Conservation (phyloP, 2,888 invertebrate genomes). For the Teleiodes luculella region DNA sequence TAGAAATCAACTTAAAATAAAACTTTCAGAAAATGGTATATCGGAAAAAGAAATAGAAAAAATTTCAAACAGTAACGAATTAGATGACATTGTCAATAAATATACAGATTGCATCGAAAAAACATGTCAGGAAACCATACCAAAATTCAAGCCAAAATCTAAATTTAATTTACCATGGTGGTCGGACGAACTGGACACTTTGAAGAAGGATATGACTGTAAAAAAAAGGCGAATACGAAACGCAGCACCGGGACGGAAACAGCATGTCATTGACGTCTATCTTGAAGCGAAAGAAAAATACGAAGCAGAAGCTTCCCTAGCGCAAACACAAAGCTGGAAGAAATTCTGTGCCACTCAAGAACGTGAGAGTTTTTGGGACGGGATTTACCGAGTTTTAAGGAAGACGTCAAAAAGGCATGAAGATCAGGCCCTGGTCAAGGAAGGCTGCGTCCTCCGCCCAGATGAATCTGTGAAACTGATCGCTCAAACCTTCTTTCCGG, state of each 20-base stretch:
- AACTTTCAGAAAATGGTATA: background rate
- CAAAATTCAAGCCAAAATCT: background rate
- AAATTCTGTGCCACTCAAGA: background rate
- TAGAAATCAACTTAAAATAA: background rate
- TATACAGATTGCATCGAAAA: background rate
- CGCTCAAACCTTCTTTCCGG: background rate
- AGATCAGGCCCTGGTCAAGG: background rate
- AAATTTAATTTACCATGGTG: background rate
- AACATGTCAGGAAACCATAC: background rate
- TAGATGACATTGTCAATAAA: background rate
- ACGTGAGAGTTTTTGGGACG: background rate
- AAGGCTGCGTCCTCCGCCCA: background rate
- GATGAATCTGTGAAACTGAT: background rate
- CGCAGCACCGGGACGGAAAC: background rate
- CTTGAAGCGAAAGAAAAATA: constrained; percentile 4
- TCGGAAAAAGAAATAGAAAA: too few relatives aligned
- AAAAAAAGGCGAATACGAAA: background rate
- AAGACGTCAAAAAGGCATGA: background rate
- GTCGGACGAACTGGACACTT: background rate
- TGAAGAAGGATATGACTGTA: background rate
- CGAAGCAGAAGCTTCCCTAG: background rate
- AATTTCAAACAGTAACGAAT: too few relatives aligned
- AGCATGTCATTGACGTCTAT: background rate
- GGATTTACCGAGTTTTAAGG: background rate
- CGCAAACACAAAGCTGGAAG: background rate